Evolutionary conservation across 2,113 vertebrate species (phyloP).

Genomic region (Colius striatus): DNA sequence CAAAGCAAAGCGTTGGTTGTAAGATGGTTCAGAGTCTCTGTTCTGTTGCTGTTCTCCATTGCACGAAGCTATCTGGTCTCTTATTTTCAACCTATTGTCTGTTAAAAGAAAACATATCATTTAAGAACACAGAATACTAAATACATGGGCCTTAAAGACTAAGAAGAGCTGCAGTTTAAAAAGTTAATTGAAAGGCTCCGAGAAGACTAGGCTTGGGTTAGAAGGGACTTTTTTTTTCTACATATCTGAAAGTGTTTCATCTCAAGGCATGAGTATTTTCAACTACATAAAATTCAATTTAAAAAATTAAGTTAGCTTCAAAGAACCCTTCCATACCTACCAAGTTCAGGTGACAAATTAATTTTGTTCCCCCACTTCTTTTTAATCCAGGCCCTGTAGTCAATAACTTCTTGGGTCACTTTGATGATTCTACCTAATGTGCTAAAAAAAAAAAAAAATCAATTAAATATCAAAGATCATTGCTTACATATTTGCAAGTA

Average conservation of each 20-base stretch:
- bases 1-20: constrained; percentile 84
- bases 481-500: constrained; percentile 34
- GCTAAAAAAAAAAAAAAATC: constrained; percentile 71
- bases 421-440: constrained; percentile 96
- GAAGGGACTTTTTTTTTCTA: neutral
- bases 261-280: constrained; percentile 5
- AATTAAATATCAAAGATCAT: constrained; percentile 12
- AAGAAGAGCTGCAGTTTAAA: neutral
- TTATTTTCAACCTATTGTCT: constrained; percentile 77
- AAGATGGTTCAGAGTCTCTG: constrained; percentile 79
- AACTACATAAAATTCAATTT: constrained; percentile 25
- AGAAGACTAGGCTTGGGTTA: neutral
- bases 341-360: constrained; percentile 66
- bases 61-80: constrained; percentile 65
- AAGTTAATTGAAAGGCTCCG: neutral
- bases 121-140: constrained; percentile 29
- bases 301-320: neutral
- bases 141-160: neutral
- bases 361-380: constrained; percentile 85
- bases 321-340: constrained; percentile 68
- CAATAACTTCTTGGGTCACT: constrained; percentile 94
- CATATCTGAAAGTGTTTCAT: neutral
- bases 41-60: constrained; percentile 75
- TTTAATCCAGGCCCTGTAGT: constrained; percentile 95
- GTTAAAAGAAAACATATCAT: constrained; percentile 13